Percentiles rank a stretch among this genome's conserved stretches.
These are phyloP conservation scores for Petromus typicus DNA, from an alignment of 2,113 vertebrate genomes.

Conservation along the genomic window DNA sequence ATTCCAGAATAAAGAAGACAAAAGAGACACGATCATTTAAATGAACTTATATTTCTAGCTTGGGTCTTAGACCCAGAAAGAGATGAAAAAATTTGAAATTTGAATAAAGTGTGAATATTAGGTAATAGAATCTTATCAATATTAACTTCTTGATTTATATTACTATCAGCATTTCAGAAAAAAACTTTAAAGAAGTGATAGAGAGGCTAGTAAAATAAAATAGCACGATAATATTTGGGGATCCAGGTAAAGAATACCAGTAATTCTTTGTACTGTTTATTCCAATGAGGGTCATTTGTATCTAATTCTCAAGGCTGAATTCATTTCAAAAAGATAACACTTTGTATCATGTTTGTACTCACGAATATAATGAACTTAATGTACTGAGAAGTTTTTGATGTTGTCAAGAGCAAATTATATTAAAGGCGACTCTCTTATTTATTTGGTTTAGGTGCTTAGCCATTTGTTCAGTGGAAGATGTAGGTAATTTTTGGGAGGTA, in stretches of 20 bases:
- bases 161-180: not conserved
- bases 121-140: not conserved
- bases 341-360: not conserved
- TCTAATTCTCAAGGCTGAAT: constrained; percentile 36
- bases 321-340: constrained; percentile 30
- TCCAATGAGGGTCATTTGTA: not conserved
- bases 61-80: not conserved
- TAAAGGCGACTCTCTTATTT: not conserved
- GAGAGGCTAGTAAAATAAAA: not conserved
- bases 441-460: not conserved
- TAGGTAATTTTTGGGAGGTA: not conserved
- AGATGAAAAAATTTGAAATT: not conserved
- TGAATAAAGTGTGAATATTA: not conserved
- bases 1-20: not conserved
- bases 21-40: not conserved
- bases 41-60: not conserved
- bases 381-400: not conserved
- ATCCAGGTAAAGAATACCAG: not conserved
- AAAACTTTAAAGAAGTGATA: not conserved
- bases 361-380: not conserved
- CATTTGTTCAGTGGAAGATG: constrained; percentile 39
- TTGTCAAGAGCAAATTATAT: not conserved
- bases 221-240: not conserved
- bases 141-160: not conserved
- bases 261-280: not conserved